Conservation (phyloP, 2,888 invertebrate species). For the Stomorhina lunata region DNA sequence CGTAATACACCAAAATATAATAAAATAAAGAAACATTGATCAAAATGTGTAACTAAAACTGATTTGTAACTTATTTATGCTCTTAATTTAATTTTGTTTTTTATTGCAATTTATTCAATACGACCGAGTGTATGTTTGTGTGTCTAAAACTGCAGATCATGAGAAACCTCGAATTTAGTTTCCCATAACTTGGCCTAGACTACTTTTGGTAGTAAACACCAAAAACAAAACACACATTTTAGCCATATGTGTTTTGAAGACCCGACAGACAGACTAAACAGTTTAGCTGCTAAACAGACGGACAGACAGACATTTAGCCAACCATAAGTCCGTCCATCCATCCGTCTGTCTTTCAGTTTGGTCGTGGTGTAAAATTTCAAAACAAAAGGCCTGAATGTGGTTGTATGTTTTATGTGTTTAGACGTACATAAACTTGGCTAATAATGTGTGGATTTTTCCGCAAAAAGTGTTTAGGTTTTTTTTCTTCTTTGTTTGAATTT, state of each 20-base stretch:
- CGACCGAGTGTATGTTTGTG: slow-evolving; percentile 23
- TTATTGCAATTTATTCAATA: no score
- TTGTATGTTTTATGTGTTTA: neutral
- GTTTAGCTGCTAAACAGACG: neutral
- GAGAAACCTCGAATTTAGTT: slow-evolving; percentile 56
- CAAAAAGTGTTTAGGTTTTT: slow-evolving; percentile 32
- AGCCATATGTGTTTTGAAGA: slow-evolving; percentile 21
- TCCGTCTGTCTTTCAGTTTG: neutral
- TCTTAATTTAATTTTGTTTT: no score
- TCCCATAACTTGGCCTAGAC: slow-evolving; percentile 58
- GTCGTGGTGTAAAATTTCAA: slow-evolving; percentile 16
- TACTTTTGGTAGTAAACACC: neutral
- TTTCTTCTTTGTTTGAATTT: slow-evolving; percentile 54
- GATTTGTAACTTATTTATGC: slow-evolving; percentile 19
- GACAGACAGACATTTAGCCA: neutral
- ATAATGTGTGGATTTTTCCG: slow-evolving; percentile 35
- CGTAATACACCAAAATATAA: slow-evolving; percentile 25
- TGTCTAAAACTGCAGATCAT: slow-evolving; percentile 48
- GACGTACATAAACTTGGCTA: slow-evolving; percentile 30
- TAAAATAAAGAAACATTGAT: neutral
- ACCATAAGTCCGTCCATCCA: neutral
- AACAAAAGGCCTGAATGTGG: slow-evolving; percentile 37
- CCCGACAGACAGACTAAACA: neutral
- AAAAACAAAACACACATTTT: slow-evolving; percentile 22
- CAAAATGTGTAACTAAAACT: slow-evolving; percentile 36